Percentiles rank a stretch among this genome's conserved stretches.
These are phyloP conservation scores for Chiroxiphia lanceolata DNA, from an alignment of 2,797 vertebrate genomes.

Conservation along the genomic window DNA sequence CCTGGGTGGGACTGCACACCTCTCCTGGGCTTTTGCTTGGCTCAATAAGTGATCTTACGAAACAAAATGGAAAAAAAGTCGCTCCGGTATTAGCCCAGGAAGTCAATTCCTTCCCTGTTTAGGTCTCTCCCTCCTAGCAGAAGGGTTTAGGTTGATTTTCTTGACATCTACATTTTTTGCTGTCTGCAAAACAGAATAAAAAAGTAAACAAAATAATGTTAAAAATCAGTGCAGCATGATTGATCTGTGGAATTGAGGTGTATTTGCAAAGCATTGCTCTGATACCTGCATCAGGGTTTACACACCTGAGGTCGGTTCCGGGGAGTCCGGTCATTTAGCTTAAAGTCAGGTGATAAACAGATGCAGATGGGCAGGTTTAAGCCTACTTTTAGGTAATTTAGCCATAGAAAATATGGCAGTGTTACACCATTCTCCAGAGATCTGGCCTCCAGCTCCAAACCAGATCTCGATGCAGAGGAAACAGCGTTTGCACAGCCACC, in stretches of 20 bases:
- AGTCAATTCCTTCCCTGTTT: not conserved
- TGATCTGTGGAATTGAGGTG: not conserved
- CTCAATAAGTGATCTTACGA: rapidly evolving
- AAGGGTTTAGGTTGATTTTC: not conserved
- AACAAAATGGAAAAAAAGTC: not conserved
- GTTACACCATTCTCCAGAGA: not conserved
- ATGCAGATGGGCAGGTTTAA: not conserved
- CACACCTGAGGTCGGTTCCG: rapidly evolving
- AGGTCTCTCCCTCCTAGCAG: not conserved
- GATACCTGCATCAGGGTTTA: not conserved
- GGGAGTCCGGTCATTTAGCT: not conserved
- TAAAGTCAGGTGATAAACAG: not conserved
- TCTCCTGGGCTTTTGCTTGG: not conserved
- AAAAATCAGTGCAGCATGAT: not conserved
- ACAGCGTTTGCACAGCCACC: not conserved
- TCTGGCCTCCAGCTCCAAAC: not conserved
- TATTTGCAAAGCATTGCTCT: not conserved
- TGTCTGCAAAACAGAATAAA: not conserved
- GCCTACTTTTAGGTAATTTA: not conserved
- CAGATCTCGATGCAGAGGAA: not conserved
- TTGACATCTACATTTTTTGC: not conserved
- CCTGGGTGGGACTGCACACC: not conserved
- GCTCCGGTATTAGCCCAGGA: not conserved
- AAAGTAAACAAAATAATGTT: not conserved
- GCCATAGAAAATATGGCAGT: not conserved